phyloP scores from a whole-genome alignment of 1,140 invertebrate genomes.

The Zeugodacus cucurbitae region DNA sequence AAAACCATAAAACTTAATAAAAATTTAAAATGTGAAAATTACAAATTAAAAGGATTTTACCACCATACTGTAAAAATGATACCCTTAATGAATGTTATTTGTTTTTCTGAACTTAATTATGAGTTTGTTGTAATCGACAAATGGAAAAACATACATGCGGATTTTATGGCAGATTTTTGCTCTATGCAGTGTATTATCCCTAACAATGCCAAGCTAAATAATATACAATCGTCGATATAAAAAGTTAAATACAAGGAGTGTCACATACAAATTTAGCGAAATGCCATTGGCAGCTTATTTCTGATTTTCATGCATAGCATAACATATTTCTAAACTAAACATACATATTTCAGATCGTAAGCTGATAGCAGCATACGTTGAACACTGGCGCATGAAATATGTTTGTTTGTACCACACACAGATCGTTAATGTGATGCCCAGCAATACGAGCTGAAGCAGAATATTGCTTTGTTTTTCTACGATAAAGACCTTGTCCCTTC shows the following conservation, averaged over 20 bases:
- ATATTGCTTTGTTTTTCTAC: too few relatives aligned
- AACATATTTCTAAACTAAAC: background rate
- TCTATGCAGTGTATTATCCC: background rate
- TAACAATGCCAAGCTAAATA: background rate
- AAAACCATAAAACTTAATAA: too few relatives aligned
- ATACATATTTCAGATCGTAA: background rate
- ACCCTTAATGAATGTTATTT: too few relatives aligned
- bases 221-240: background rate
- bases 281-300: background rate
- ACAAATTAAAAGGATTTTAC: too few relatives aligned
- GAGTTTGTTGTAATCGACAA: too few relatives aligned
- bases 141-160: too few relatives aligned
- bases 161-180: background rate
- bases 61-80: too few relatives aligned
- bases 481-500: too few relatives aligned
- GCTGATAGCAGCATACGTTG: background rate
- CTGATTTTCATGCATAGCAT: background rate
- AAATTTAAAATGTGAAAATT: too few relatives aligned
- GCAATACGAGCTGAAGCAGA: background rate
- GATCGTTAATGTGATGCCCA: background rate
- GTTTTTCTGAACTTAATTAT: too few relatives aligned
- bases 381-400: background rate
- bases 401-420: background rate
- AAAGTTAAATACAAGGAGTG: background rate
- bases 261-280: too few relatives aligned